Evolutionary conservation across 2,113 vertebrate genomes (phyloP).

Genomic region (Pyxicephalus adspersus): DNA sequence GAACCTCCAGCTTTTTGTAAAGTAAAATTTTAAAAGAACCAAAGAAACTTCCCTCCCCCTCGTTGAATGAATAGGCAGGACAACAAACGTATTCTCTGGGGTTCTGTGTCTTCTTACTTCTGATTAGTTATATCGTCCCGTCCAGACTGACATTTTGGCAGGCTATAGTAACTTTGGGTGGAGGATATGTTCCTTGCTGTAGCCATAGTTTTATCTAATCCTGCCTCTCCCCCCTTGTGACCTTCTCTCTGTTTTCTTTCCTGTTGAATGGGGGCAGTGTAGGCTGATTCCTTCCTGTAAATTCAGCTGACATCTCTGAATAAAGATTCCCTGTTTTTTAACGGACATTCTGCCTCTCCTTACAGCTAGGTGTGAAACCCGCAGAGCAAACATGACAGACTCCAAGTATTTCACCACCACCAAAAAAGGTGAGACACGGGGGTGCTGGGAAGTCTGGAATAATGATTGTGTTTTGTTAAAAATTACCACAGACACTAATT

Average conservation of each 20-base stretch:
- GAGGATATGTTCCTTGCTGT: background rate
- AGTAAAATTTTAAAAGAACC: too few species aligned
- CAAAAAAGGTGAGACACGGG: constrained; percentile 86
- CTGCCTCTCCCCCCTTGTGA: constrained; percentile 10
- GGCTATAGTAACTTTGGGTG: background rate
- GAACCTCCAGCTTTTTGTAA: too few species aligned
- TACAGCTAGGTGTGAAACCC: constrained; percentile 62
- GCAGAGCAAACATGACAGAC: constrained; percentile 91
- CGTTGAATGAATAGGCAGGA: too few species aligned
- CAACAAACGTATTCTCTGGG: too few species aligned
- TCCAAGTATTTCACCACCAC: constrained; percentile 99
- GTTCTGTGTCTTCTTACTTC: too few species aligned
- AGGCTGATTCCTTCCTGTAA: background rate
- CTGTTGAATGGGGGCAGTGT: constrained; percentile 7
- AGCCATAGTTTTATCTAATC: background rate
- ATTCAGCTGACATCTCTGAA: background rate
- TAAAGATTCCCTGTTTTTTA: background rate
- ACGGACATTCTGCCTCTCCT: constrained; percentile 51
- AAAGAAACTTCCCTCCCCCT: too few species aligned
- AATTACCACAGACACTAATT: background rate
- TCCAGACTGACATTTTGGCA: too few species aligned
- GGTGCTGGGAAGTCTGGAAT: background rate
- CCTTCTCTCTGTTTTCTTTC: constrained; percentile 32
- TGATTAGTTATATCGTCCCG: too few species aligned
- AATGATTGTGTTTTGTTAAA: background rate